phyloP scores from a whole-genome alignment of 2,888 invertebrate species.

The Cosmia trapezina region DNA sequence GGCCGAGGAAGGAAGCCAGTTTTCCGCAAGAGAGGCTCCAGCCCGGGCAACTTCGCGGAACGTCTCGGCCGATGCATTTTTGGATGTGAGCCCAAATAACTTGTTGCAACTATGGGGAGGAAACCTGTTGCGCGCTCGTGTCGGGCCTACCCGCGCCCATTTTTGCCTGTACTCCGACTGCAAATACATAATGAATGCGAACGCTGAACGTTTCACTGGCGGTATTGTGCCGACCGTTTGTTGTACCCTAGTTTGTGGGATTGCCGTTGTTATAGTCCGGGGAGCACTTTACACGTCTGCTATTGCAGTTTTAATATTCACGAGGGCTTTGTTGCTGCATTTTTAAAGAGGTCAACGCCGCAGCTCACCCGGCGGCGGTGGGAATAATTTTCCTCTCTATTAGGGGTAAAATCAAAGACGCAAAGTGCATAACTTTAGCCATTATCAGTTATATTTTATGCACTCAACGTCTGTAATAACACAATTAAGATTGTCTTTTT shows the following conservation, averaged over 20 bases:
- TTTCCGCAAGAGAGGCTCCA: slow-evolving; percentile 73
- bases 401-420: slow-evolving; percentile 41
- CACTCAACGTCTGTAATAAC: background rate
- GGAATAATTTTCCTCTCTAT: slow-evolving; percentile 54
- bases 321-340: slow-evolving; percentile 66
- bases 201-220: slow-evolving; percentile 79
- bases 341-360: slow-evolving; percentile 64
- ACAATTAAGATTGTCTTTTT: background rate
- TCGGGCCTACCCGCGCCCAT: slow-evolving; percentile 78
- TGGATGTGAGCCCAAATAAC: slow-evolving; percentile 89
- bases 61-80: slow-evolving; percentile 88
- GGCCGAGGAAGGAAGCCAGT: slow-evolving; percentile 77
- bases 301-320: slow-evolving; percentile 74
- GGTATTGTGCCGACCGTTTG: slow-evolving; percentile 80
- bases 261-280: slow-evolving; percentile 73
- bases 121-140: slow-evolving; percentile 86
- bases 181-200: slow-evolving; percentile 89
- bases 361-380: slow-evolving; percentile 27
- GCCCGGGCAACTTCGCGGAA: slow-evolving; percentile 76
- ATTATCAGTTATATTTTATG: slow-evolving; percentile 15
- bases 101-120: slow-evolving; percentile 85
- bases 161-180: slow-evolving; percentile 83
- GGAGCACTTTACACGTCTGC: slow-evolving; percentile 74
- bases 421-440: slow-evolving; percentile 29
- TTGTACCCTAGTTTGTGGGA: slow-evolving; percentile 75